Evolutionary conservation across 64 coral and sea anemone genomes (phyloP), one percentile per base, ranked within the genome.

Genomic region (Pocillopora verrucosa): DNA sequence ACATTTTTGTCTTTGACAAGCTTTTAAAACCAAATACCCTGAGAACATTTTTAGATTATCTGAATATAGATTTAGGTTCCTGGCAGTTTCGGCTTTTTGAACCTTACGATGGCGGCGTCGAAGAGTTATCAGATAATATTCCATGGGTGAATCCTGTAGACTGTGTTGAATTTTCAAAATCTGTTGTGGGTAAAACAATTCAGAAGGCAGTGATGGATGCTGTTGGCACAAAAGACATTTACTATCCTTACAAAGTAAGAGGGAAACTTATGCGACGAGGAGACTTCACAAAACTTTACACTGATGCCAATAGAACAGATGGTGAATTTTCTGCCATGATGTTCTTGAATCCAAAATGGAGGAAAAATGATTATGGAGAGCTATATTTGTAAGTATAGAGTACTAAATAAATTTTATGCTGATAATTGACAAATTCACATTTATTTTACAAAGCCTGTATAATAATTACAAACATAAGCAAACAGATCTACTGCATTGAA

Each of bases 351-450:
- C 75, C 61, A 17, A 88, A 63, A 13, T 98, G 93, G 96, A 80
- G 89, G 68, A 98, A 98, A n/a, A 98, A 99, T 81, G 88, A 93
- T 84, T 99, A 99, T 77, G 97, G 97, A 75, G 97, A 99, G 26
- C 65, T 99, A 15, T 99, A 95, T 77, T 72, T 99, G 97, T 95
- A 91, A 90, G 97, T 99, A 19, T 10, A 20, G 26, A 61, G 14
- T 83, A 1, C 13, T 24, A 45, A 45, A 45, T 45, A 6, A 45
- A 45, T 45, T 45, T 45, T 45, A 45, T 45, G 6, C 6, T 45
- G 41, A 45, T 45, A 45, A 6, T 45, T 45, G 41, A 45, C 2
- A 45, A 45, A 45, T 45, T 45, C 41, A 45, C 41, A 6, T 45
- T 45, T 45, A 6, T 3, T 6, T 3, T 3, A 45, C 41, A 45